phyloP scores from a whole-genome alignment of 1,140 invertebrate genomes.

The Mamestra configurata region DNA sequence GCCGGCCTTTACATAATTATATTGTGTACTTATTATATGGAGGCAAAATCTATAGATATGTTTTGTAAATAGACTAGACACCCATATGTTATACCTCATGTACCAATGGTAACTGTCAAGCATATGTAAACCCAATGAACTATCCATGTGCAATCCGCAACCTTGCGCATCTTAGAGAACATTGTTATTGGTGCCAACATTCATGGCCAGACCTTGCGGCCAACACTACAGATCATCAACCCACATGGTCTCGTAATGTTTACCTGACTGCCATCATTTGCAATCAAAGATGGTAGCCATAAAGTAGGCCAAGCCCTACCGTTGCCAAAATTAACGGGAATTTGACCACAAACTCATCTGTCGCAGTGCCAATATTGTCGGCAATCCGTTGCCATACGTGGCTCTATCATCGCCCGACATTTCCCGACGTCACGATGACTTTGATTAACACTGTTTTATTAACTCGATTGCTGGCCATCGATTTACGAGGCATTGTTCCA shows the following conservation, averaged over 20 bases:
- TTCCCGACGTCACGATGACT: not conserved
- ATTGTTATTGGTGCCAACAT: not conserved
- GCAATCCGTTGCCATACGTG: not conserved
- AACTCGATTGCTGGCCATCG: constrained; percentile 24
- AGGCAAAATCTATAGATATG: no score
- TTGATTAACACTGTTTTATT: constrained; percentile 29
- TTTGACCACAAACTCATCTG: not conserved
- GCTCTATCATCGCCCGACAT: not conserved
- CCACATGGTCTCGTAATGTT: not conserved
- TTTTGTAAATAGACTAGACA: no score
- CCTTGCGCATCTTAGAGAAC: not conserved
- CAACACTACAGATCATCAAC: not conserved
- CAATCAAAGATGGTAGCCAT: not conserved
- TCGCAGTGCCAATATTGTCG: not conserved
- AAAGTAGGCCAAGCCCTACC: not conserved
- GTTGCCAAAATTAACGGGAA: not conserved
- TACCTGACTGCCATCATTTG: not conserved
- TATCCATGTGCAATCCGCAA: not conserved
- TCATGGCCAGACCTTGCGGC: not conserved
- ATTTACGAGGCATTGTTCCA: constrained; percentile 35
- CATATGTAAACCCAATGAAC: not conserved
- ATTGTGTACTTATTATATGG: no score
- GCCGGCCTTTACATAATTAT: no score
- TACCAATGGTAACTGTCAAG: not conserved
- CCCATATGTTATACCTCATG: no score